These are phyloP conservation scores for Drosophila cognata DNA, from an alignment of 2,888 invertebrate genomes.

Conservation along the genomic window DNA sequence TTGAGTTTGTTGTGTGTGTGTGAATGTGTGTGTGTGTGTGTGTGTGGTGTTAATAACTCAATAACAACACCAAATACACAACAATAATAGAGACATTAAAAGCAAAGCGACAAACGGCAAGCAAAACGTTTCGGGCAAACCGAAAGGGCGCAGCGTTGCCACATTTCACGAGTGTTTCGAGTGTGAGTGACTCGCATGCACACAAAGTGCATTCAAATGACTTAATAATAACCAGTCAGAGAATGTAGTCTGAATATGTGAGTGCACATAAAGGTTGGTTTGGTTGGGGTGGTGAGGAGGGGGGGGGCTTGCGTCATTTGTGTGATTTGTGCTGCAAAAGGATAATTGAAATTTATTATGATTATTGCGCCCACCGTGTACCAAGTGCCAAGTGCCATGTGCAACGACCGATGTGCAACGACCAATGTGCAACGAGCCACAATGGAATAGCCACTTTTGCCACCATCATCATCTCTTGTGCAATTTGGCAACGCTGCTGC, in stretches of 20 bases:
- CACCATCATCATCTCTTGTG: constrained; percentile 22
- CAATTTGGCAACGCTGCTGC: constrained; percentile 73
- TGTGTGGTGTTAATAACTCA: constrained; percentile 72
- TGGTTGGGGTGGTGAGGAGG: no score
- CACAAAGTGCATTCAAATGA: constrained; percentile 78
- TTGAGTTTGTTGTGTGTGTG: constrained; percentile 51
- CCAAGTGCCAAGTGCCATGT: constrained; percentile 54
- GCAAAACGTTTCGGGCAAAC: constrained; percentile 48
- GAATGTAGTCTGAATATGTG: constrained; percentile 6
- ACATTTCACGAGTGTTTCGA: constrained; percentile 36
- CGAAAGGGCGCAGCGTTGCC: constrained; percentile 58
- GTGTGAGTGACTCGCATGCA: constrained; percentile 33
- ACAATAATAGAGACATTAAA: constrained; percentile 79
- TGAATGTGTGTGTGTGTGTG: constrained; percentile 19
- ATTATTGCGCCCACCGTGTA: constrained; percentile 79
- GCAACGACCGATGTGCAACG: constrained; percentile 34
- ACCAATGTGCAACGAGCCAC: constrained; percentile 7
- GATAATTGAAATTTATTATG: constrained; percentile 85
- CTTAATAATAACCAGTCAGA: constrained; percentile 69
- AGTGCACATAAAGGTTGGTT: constrained; percentile 37
- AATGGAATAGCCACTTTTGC: constrained; percentile 1
- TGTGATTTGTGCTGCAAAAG: constrained; percentile 70
- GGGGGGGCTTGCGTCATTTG: constrained; percentile 1
- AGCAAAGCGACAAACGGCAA: constrained; percentile 65
- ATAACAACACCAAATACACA: constrained; percentile 73